Evolutionary conservation across 2,888 invertebrate genomes (phyloP).

Genomic region (Ectobius pallidus): DNA sequence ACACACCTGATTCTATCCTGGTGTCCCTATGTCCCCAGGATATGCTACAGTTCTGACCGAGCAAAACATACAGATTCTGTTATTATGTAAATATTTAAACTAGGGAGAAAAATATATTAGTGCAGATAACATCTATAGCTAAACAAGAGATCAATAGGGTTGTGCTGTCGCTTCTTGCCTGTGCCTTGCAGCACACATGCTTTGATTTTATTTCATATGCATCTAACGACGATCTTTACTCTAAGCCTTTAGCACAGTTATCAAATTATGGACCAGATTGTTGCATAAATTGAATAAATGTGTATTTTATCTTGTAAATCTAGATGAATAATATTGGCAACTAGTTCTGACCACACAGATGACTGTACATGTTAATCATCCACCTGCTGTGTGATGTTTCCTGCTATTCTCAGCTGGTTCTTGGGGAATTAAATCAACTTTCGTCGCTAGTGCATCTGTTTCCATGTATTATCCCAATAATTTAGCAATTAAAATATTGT

Average conservation of each 20-base stretch:
- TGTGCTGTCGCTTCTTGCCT: neutral
- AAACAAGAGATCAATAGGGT: neutral
- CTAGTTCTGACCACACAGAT: too few species aligned
- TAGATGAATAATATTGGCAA: too few species aligned
- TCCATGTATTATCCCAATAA: too few species aligned
- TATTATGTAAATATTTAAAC: neutral
- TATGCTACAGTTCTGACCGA: neutral
- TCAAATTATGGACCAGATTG: neutral
- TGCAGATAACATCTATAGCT: constrained; percentile 9
- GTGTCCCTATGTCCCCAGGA: neutral
- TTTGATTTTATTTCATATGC: neutral
- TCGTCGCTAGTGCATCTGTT: too few species aligned
- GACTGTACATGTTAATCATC: too few species aligned
- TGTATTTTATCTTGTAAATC: constrained; percentile 7
- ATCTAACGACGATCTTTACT: neutral
- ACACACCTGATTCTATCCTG: neutral
- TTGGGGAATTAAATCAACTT: too few species aligned
- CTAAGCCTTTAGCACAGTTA: neutral
- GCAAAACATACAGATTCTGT: neutral
- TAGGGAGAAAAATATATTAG: neutral
- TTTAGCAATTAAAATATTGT: too few species aligned
- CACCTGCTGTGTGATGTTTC: too few species aligned
- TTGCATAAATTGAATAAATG: neutral
- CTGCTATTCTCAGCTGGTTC: too few species aligned
- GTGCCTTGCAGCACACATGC: neutral